Evolutionary conservation across 1,140 invertebrate species (phyloP).

Genomic region (Drosophila carrolli): DNA sequence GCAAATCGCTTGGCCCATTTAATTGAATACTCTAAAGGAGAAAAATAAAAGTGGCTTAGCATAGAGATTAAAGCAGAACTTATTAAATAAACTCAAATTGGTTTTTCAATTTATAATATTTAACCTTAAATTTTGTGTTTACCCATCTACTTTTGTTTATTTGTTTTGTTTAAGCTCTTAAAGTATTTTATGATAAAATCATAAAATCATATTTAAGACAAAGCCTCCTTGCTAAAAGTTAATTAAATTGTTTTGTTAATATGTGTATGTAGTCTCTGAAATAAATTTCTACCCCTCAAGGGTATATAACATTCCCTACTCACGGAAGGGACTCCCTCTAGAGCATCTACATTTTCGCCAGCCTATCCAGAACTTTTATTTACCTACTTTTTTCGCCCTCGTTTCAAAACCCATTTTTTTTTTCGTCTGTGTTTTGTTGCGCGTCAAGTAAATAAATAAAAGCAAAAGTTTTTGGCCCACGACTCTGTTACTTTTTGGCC

Average conservation of each 20-base stretch:
- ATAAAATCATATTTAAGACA: too few species aligned
- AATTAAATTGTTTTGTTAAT: conserved; percentile 4
- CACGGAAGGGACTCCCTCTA: background rate
- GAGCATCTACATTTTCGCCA: conserved; percentile 12
- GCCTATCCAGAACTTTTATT: conserved; percentile 52
- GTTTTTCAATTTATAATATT: too few species aligned
- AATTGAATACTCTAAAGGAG: conserved; percentile 40
- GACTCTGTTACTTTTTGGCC: conserved; percentile 56
- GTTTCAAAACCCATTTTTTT: conserved; percentile 16
- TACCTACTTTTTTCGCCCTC: conserved; percentile 37
- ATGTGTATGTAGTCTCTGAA: conserved; percentile 16
- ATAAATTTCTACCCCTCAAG: background rate
- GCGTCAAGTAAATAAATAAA: conserved; percentile 75
- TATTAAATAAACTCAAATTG: background rate
- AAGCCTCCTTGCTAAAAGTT: background rate
- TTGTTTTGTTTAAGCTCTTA: too few species aligned
- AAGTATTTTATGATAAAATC: too few species aligned
- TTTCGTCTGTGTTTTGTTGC: conserved; percentile 36
- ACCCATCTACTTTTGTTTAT: too few species aligned
- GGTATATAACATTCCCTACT: conserved; percentile 3
- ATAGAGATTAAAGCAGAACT: background rate
- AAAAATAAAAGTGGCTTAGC: background rate
- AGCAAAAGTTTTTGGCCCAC: conserved; percentile 72
- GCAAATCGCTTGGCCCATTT: conserved; percentile 56
- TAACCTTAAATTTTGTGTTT: background rate